Evolutionary conservation across 2,113 vertebrate species (phyloP), one percentile per base, ranked within the genome.

Genomic region (Vicugna pacos): DNA sequence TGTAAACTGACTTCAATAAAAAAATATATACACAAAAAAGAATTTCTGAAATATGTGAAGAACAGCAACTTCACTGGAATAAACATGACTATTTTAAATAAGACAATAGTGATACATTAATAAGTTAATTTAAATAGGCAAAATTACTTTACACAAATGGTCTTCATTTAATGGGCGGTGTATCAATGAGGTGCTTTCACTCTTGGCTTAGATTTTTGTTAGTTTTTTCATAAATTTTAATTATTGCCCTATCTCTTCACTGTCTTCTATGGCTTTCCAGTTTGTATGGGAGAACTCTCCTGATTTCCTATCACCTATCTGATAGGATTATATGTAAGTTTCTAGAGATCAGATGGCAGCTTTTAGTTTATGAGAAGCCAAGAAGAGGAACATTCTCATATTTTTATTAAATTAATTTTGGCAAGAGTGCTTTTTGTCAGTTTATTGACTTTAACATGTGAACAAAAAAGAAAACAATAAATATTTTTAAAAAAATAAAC

Each of bases 401-500:
- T 94, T 93, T 95, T 93, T 96, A 88, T 92, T 95, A 6, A 5
- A 82, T 96, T 95, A 89, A 95, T 96, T 94, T 98, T 97, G 89
- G 94, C 80, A 96, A n/a, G 1, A 50, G 62, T 95, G 24, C 69
- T 67, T 96, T 95, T 96, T 95, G 75, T 35, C 85, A 91, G 91
- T 70, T 95, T 95, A 84, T 88, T 96, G 86, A 72, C 65, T 96
- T 96, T 48, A 67, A 67, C 80, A 95, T 93, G 62, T 64, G 95
- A 95, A 95, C 35, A 86, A 95, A 88, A 70, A 87, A 86, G 42
- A 95, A 97, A 93, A 95, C 76, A 96, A 97, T 87, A 96, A 94
- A 97, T 97, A 94, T 96, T 96, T 96, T 83, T 32, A 35, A 84
- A 98, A 95, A 98, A 95, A 93, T 86, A 96, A 96, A 91, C 84